phyloP scores from a whole-genome alignment of 2,113 vertebrate species.

The Sylvicapra grimmia region DNA sequence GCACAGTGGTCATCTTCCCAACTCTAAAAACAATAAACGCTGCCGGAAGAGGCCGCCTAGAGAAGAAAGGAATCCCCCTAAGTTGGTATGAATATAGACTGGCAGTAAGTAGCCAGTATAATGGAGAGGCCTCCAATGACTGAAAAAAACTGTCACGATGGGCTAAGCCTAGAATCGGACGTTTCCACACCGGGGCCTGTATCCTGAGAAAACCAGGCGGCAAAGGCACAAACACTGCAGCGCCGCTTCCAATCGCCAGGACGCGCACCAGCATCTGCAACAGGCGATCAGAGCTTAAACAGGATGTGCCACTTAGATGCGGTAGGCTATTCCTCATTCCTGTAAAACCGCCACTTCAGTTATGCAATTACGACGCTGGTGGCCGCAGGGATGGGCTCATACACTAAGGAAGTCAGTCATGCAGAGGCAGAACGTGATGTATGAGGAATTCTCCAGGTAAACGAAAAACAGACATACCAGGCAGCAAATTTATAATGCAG shows the following conservation, averaged over 20 bases:
- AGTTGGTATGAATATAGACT: background rate
- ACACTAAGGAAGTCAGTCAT: background rate
- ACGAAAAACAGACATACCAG: background rate
- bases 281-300: background rate
- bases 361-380: background rate
- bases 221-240: background rate
- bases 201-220: background rate
- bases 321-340: background rate
- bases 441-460: background rate
- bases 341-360: fast-evolving
- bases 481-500: background rate
- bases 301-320: background rate
- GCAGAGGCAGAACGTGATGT: fast-evolving
- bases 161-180: background rate
- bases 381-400: background rate
- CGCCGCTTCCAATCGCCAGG: fast-evolving
- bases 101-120: background rate
- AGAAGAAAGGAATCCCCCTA: background rate
- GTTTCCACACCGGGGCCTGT: background rate
- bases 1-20: background rate
- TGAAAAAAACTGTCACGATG: background rate
- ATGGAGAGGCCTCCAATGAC: background rate
- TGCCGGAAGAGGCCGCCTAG: background rate
- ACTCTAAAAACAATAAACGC: background rate
- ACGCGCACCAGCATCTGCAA: background rate